Evolutionary conservation across 2,113 vertebrate species (phyloP), one percentile per base, ranked within the genome.

Genomic region (Pungitius pungitius): DNA sequence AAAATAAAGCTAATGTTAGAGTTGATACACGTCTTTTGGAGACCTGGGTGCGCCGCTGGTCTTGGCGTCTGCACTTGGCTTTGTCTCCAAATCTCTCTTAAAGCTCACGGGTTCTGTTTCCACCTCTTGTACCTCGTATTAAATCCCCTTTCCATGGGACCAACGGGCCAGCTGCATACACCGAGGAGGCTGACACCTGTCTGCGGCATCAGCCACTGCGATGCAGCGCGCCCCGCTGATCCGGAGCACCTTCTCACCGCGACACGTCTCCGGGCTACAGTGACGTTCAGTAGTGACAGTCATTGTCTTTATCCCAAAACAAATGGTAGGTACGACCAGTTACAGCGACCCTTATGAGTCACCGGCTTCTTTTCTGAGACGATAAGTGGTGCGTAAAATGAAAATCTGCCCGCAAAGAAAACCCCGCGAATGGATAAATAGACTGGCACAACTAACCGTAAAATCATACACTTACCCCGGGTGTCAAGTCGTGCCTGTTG

Each of bases 381-480:
- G 61, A 77, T 22, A 73, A 68, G 59, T 15, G 26, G 70, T 83
- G 87, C 84, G 80, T 85, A 87, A 89, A 87, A 85, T 17, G 49
- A 64, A 45, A 81, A 75, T 68, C 55, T 56, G 64, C 24, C 67
- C 30, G 52, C 47, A 2, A 49, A 35, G 26, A 60, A 14, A 52
- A 22, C 65, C 24, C 40, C 33, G 27, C 24, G n/a, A n/a, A n/a
- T 18, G 60, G 13, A 47, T 40, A 54, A 56, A 64, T 51, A 64
- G 57, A 76, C 15, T 67, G 27, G 11, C 43, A 83, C 64, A 39
- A 35, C 24, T 37, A 62, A 22, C 30, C 20, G 9, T 14, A 60
- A n/a, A 71, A 73, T 54, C 14, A 22, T 22, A 59, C 75, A 91
- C 92, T 93, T 85, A 92, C 92, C 92, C 74, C 73, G 47, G 55